Percentiles rank a stretch among this genome's conserved stretches.
Conservation (phyloP, 2,797 vertebrate species). For the Epinephelus coioides region DNA sequence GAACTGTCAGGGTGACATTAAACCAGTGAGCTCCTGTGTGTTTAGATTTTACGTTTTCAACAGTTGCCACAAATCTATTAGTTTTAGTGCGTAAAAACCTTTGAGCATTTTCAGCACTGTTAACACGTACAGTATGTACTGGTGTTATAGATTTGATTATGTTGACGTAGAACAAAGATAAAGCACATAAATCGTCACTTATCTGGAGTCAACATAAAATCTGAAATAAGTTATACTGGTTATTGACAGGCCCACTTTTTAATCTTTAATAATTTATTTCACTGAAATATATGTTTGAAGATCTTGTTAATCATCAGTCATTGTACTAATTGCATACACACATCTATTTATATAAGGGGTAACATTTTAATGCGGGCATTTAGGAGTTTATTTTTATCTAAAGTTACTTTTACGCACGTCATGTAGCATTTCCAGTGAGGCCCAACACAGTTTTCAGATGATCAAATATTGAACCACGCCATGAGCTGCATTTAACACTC, state of each 20-base stretch:
- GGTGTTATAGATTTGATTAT: not conserved
- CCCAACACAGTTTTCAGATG: not conserved
- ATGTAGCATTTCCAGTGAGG: not conserved
- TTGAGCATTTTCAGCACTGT: not conserved
- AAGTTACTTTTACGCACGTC: not conserved
- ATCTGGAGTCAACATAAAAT: not conserved
- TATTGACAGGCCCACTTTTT: not conserved
- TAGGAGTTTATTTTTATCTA: not conserved
- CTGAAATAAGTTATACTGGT: not conserved
- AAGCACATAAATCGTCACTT: not conserved
- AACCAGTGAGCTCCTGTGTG: not conserved
- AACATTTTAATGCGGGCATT: not conserved
- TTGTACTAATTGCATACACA: not conserved
- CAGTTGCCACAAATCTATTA: not conserved
- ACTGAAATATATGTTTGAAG: not conserved
- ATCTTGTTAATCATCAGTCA: not conserved
- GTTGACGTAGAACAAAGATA: not conserved
- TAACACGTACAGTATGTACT: not conserved
- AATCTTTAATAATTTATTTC: not conserved
- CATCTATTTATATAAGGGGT: not conserved
- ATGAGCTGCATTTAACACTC: not conserved
- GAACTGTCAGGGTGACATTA: not conserved
- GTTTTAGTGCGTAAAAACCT: not conserved
- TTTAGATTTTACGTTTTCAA: not conserved
- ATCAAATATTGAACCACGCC: not conserved